These are phyloP conservation scores for Stegodyphus dumicola DNA, from an alignment of 1,140 invertebrate species.

Conservation along the genomic window DNA sequence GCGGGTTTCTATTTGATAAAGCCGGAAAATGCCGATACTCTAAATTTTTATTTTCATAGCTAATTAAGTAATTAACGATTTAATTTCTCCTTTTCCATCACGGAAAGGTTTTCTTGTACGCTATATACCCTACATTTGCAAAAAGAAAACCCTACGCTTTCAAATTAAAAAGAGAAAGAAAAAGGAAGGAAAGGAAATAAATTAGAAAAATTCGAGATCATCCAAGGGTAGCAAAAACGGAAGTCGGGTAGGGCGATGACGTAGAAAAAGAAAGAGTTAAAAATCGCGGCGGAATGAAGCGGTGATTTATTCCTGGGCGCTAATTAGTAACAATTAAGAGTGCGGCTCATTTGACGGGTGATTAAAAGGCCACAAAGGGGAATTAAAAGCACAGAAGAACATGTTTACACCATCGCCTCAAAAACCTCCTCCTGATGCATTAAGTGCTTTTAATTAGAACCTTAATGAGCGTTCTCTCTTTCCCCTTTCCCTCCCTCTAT, in stretches of 20 bases:
- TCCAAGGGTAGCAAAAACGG: neutral
- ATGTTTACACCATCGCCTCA: slow-evolving; percentile 60
- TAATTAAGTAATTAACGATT: neutral
- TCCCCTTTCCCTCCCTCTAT: slow-evolving; percentile 4
- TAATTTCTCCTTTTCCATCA: neutral
- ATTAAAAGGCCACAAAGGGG: slow-evolving; percentile 59
- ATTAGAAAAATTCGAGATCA: neutral
- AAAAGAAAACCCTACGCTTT: too few relatives aligned
- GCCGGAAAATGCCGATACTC: too few relatives aligned
- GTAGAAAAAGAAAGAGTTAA: slow-evolving; percentile 51
- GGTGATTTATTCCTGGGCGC: slow-evolving; percentile 42
- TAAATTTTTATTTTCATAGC: too few relatives aligned
- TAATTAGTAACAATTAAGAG: slow-evolving; percentile 54
- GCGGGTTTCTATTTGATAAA: too few relatives aligned
- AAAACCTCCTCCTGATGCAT: slow-evolving; percentile 52
- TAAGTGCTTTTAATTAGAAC: slow-evolving; percentile 59
- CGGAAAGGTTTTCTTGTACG: too few relatives aligned
- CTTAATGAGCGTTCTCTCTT: slow-evolving; percentile 46
- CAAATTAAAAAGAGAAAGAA: neutral
- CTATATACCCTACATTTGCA: too few relatives aligned
- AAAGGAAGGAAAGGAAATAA: neutral
- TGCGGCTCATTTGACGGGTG: slow-evolving; percentile 56
- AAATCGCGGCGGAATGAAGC: slow-evolving; percentile 33
- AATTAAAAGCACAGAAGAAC: slow-evolving; percentile 57
- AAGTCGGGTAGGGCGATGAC: neutral